Evolutionary conservation across 2,113 vertebrate species (phyloP).

Genomic region (Anguilla japonica): DNA sequence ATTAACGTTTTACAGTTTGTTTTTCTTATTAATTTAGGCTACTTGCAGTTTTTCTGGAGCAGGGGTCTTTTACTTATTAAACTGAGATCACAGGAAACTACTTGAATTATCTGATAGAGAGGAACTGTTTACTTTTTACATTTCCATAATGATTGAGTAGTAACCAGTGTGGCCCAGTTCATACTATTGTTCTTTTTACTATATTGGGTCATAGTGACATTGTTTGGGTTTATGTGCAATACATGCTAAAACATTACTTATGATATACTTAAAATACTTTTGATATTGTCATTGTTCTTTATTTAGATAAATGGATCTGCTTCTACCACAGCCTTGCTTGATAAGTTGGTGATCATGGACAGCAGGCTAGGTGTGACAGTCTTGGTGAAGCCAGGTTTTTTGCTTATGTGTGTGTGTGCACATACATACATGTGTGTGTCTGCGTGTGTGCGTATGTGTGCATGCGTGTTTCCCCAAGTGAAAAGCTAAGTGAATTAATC

Average conservation of each 20-base stretch:
- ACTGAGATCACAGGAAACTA: not conserved
- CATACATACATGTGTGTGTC: not conserved
- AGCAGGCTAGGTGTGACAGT: conserved; percentile 11
- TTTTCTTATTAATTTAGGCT: conserved; percentile 10
- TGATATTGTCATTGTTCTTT: conserved; percentile 27
- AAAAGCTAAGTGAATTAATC: not conserved
- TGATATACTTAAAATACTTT: conserved; percentile 3
- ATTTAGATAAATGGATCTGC: not conserved
- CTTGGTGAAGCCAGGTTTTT: conserved; percentile 7
- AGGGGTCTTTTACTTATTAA: conserved; percentile 43
- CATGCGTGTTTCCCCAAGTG: not conserved
- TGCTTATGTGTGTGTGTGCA: not conserved
- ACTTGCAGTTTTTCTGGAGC: conserved; percentile 18
- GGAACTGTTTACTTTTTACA: conserved; percentile 16
- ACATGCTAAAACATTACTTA: conserved; percentile 5
- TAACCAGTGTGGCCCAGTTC: conserved; percentile 22
- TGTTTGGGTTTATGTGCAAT: conserved; percentile 11
- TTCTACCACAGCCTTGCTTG: not conserved
- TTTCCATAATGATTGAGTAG: conserved; percentile 20
- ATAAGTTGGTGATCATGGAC: not conserved
- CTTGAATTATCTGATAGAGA: conserved; percentile 40
- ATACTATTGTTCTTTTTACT: conserved; percentile 23
- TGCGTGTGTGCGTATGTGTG: not conserved
- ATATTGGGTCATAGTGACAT: conserved; percentile 27
- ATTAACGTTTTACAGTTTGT: not conserved